These are phyloP conservation scores for Hypotaenidia okinawae DNA, from an alignment of 2,797 vertebrate genomes.

Conservation along the genomic window DNA sequence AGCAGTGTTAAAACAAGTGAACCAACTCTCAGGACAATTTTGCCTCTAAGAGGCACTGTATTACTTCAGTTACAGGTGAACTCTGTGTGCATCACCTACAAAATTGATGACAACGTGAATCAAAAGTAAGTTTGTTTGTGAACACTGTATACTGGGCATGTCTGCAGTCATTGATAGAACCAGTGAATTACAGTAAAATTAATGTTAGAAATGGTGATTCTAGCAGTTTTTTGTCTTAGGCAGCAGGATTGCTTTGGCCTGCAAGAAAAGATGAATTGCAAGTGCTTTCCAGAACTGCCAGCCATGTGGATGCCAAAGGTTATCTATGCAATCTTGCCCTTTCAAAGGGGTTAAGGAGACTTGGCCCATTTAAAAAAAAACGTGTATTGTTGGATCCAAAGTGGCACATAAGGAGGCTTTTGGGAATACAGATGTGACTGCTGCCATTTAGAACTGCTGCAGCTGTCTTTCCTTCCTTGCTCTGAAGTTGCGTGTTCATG, in stretches of 20 bases:
- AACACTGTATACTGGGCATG: not conserved
- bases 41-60: not conserved
- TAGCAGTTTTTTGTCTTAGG: not conserved
- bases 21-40: not conserved
- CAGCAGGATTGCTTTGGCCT: not conserved
- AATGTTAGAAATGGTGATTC: not conserved
- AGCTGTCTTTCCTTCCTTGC: not conserved
- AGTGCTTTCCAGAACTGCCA: not conserved
- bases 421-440: not conserved
- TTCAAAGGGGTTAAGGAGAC: not conserved
- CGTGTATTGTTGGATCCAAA: not conserved
- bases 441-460: not conserved
- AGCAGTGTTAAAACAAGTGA: not conserved
- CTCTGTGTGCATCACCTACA: accelerated
- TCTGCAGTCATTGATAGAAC: not conserved
- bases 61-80: not conserved
- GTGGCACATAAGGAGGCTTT: not conserved
- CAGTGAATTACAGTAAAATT: not conserved
- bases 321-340: not conserved
- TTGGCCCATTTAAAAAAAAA: not conserved
- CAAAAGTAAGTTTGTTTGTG: not conserved
- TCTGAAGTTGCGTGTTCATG: accelerated
- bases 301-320: not conserved
- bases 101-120: not conserved
- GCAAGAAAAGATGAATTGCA: not conserved